These are phyloP conservation scores for Ormyrus nitidulus DNA, from an alignment of 2,888 invertebrate genomes.

Conservation along the genomic window DNA sequence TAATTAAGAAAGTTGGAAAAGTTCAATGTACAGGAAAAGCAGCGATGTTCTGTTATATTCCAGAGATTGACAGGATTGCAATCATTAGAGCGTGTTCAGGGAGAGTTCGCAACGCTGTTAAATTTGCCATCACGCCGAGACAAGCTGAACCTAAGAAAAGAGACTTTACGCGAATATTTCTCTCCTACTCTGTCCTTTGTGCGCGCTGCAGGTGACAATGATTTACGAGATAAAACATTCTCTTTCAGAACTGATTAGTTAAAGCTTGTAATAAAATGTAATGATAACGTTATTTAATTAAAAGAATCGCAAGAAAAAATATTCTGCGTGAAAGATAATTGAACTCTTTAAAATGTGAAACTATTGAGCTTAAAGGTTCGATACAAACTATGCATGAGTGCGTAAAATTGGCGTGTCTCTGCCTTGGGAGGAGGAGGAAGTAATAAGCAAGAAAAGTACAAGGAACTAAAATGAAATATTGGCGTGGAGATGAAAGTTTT, in stretches of 20 bases:
- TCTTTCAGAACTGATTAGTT: too few species aligned
- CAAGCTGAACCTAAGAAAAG: neutral
- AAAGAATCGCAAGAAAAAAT: too few species aligned
- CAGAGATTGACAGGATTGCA: neutral
- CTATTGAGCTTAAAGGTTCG: too few species aligned
- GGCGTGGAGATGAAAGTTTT: conserved; percentile 1
- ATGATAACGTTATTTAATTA: too few species aligned
- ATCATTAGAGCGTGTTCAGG: neutral
- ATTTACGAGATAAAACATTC: neutral
- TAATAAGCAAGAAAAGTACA: neutral
- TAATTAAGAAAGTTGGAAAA: conserved; percentile 13
- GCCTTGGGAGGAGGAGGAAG: neutral
- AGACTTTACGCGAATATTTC: neutral
- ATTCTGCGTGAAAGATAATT: too few species aligned
- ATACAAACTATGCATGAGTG: neutral
- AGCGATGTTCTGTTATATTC: neutral
- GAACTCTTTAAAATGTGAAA: too few species aligned
- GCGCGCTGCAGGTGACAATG: neutral
- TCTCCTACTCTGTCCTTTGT: neutral
- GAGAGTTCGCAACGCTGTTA: conserved; percentile 2
- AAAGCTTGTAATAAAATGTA: too few species aligned
- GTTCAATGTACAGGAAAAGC: neutral
- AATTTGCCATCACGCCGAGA: neutral
- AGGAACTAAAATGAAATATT: neutral
- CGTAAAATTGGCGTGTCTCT: neutral